Evolutionary conservation across 2,888 invertebrate species (phyloP), one percentile per base, ranked within the genome.

Genomic region (Philhelius pedissequus): DNA sequence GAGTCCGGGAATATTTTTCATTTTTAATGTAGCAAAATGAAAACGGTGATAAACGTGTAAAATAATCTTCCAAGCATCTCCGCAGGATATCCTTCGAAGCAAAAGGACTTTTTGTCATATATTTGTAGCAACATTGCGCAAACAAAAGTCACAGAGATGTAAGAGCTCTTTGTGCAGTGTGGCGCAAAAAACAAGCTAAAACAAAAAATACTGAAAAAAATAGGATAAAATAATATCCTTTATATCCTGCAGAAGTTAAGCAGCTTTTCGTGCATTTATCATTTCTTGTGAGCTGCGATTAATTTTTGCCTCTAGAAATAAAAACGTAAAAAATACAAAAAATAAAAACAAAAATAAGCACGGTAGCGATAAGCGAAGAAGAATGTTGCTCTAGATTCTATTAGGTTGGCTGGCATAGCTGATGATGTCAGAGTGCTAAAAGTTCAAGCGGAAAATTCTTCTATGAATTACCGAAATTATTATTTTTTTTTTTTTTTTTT

Each of bases 11-110:
- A 56, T 74, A 84, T 84, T 84, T 80, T 80, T 84, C 84, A 84
- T 84, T 80, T 84, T 84, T 84, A 84, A 84, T 84, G 84, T 80
- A 75, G 75, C 84, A 80, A 75, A 76, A 45, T 56, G 66, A 80
- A 71, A 75, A 68, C 54, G 75, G 68, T 84, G 80, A 84, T 84
- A 80, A 84, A 84, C 84, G 84, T 84, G 84, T 80, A 84, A 84
- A 84, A 84, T 84, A 84, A 84, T 84, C 84, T 62, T 50, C 32
- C 40, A 71, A 64, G 70, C 71, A 76, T 60, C 84, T 84, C 84
- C 80, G 84, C 80, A 80, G 84, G 84, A 84, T 80, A 84, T 80
- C 80, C 84, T 84, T 75, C 40, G 40, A 45, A 80, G 54, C 77
- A 60, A n/a, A n/a, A 38, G 30, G 13, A 62, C 66, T 56, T 66